Evolutionary conservation across 2,797 vertebrate species (phyloP), one percentile per base, ranked within the genome.

Genomic region (Tamandua tetradactyla): DNA sequence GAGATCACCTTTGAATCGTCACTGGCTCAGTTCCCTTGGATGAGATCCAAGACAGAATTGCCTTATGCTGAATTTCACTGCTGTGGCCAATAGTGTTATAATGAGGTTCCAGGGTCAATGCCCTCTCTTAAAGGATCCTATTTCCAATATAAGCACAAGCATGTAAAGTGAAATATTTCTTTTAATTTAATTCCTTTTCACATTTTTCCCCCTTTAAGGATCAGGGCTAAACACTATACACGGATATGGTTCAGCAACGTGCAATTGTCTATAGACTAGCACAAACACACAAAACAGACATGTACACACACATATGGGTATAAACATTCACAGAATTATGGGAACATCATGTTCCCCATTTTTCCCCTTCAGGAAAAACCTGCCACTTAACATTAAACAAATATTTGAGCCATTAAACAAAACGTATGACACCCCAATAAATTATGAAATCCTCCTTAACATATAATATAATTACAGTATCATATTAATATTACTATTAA

Each of bases 381-480:
- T 96, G 49, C 25, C 68, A 97, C 17, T 93, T 37, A n/a, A 80
- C 85, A 74, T 82, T 91, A 94, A 81, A 13, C 5, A 94, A 62
- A 94, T 52, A 96, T 52, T 82, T 89, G 91, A 79, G 49, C 62
- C 84, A 93, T 90, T 96, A 96, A 94, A 20, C 22, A 94, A 92
- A 94, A 49, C 32, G 35, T 32, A 1, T 40, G 59, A 64, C 32
- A 52, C 35, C 9, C 12, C 18, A 87, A 22, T 49, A 82, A 7
- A 32, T 80, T 90, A 47, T 74, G 89, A 92, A 93, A 94, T 23
- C 0, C 22, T 22, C 10, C 42, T 59, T 64, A 75, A 83, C 7
- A 2, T 55, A 83, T 37, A 78, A 66, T 52, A 61, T 22, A 82
- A 71, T 61, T 27, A 69, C 42, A 57, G 86, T 40, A 84, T 69